phyloP scores from a whole-genome alignment of 1,140 invertebrate species.

The Drosophila ambigua region DNA sequence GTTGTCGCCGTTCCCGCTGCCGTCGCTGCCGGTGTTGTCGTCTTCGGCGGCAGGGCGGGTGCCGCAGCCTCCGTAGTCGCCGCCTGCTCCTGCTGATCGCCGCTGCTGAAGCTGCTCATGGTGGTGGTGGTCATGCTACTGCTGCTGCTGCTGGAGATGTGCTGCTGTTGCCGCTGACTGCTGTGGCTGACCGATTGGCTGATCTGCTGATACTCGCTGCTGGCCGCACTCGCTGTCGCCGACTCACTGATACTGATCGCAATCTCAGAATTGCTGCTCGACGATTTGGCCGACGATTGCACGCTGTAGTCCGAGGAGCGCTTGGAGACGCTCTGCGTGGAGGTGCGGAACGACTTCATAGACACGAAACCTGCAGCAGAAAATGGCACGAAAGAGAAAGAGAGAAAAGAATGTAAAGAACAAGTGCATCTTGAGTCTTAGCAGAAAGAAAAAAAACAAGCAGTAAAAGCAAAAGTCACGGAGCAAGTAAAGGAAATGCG shows the following conservation, averaged over 20 bases:
- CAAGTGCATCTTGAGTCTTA: not conserved
- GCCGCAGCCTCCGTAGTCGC: slow-evolving; percentile 79
- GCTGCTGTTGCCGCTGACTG: slow-evolving; percentile 35
- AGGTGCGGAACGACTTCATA: slow-evolving; percentile 87
- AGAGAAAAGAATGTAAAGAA: not conserved
- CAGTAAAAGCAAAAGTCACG: too few relatives aligned
- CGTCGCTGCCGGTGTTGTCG: slow-evolving; percentile 15
- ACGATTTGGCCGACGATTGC: slow-evolving; percentile 81
- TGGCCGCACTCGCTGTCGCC: slow-evolving; percentile 27
- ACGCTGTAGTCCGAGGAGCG: slow-evolving; percentile 86
- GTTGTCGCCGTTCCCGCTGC: not conserved
- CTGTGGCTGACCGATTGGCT: slow-evolving; percentile 49
- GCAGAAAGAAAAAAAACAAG: slow-evolving; percentile 4
- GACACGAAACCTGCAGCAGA: slow-evolving; percentile 88
- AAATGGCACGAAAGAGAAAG: too few relatives aligned
- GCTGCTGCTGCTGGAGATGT: slow-evolving; percentile 28
- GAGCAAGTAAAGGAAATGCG: not conserved
- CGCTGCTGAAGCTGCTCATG: slow-evolving; percentile 35
- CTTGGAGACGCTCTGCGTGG: slow-evolving; percentile 86
- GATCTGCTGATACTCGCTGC: slow-evolving; percentile 52
- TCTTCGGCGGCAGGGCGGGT: slow-evolving; percentile 88
- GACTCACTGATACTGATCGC: slow-evolving; percentile 59
- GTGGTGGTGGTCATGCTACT: slow-evolving; percentile 17
- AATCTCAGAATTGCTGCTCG: slow-evolving; percentile 76
- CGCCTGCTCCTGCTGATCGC: slow-evolving; percentile 48